Evolutionary conservation across 2,113 vertebrate genomes (phyloP).

Genomic region (Hydrochoerus hydrochaeris): DNA sequence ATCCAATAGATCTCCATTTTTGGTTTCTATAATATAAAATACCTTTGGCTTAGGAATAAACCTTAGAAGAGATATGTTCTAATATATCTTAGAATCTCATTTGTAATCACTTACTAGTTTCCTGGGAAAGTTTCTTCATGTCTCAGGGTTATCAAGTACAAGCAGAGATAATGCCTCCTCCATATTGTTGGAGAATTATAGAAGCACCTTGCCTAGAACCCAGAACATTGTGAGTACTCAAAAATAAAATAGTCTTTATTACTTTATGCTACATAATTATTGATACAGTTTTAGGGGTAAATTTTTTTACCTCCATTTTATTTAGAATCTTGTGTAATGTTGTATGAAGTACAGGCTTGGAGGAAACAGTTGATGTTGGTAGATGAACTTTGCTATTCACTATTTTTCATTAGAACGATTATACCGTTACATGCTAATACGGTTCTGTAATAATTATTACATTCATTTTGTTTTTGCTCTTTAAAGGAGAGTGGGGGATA

Average conservation of each 20-base stretch:
- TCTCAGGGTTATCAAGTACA: not conserved
- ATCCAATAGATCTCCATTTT: not conserved
- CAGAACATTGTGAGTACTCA: not conserved
- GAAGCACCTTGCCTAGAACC: not conserved
- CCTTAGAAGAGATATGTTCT: not conserved
- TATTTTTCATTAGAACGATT: slow-evolving; percentile 20
- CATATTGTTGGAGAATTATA: not conserved
- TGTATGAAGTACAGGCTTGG: not conserved
- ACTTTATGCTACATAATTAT: not conserved
- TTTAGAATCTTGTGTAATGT: not conserved
- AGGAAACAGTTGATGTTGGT: not conserved
- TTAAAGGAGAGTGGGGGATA: not conserved
- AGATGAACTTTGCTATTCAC: not conserved
- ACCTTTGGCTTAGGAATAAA: not conserved
- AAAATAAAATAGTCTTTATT: slow-evolving; percentile 4
- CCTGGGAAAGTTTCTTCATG: not conserved
- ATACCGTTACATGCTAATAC: not conserved
- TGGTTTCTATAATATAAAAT: slow-evolving; percentile 11
- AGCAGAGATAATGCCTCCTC: not conserved
- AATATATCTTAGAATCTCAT: not conserved
- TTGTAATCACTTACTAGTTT: not conserved
- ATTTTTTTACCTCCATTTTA: not conserved
- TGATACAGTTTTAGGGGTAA: not conserved
- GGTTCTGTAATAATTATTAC: not conserved
- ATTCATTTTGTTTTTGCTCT: not conserved